A percentile compares a stretch with the other conserved stretches of the same genome.
Conservation (phyloP, 2,113 vertebrate species). For the Haemorhous mexicanus region DNA sequence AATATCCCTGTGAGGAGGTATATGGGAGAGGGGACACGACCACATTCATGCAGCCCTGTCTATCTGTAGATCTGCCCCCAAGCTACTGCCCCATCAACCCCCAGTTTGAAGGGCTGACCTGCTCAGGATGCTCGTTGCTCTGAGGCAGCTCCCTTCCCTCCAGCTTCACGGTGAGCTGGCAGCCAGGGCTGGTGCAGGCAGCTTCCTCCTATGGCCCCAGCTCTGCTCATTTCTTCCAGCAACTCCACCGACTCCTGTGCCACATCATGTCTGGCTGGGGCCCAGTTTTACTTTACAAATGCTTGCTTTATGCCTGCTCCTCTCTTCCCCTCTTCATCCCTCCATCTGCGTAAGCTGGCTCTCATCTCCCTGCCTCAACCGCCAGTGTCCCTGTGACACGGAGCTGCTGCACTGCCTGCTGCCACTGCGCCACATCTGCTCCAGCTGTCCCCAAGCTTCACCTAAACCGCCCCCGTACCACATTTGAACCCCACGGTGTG, state of each 20-base stretch:
- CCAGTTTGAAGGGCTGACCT: not conserved
- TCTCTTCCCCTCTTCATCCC: not conserved
- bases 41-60: not conserved
- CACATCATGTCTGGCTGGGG: rapidly evolving
- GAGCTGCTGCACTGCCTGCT: not conserved
- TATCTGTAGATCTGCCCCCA: not conserved
- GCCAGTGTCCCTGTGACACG: rapidly evolving
- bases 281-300: not conserved
- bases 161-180: rapidly evolving
- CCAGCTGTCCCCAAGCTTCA: not conserved
- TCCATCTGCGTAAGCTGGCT: rapidly evolving
- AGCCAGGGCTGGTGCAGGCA: not conserved
- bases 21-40: rapidly evolving
- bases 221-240: not conserved
- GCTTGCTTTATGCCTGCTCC: not conserved
- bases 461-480: not conserved
- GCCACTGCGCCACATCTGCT: not conserved
- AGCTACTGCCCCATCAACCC: rapidly evolving
- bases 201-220: rapidly evolving
- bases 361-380: not conserved
- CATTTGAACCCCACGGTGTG: not conserved
- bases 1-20: rapidly evolving
- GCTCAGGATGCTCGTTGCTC: not conserved
- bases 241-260: not conserved
- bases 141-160: not conserved